Evolutionary conservation across 2,797 vertebrate species (phyloP), one percentile per base, ranked within the genome.

Genomic region (Dromococcyx pavoninus): DNA sequence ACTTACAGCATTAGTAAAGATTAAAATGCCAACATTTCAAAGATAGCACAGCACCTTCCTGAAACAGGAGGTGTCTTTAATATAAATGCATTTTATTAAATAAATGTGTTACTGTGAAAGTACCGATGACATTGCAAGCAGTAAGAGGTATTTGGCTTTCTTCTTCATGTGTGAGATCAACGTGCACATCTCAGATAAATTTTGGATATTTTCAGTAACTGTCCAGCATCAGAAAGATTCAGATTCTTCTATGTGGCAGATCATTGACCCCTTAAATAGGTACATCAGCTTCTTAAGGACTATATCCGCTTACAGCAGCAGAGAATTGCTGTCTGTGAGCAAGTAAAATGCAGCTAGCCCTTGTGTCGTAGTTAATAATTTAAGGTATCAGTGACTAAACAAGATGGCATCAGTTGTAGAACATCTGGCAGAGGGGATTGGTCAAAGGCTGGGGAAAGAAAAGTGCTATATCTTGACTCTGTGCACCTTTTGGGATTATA

Each of bases 11-110:
- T 76, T 77, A 56, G 39, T 60, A 83, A 84, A 70, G 56, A 82
- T 30, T 37, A 91, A 96, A 95, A 86, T 56, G 16, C 19, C 58
- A 78, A 33, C 6, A 48, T 92, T 95, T 92, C 69, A 86, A 67
- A 91, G 28, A 24, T 67, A 75, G 14, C 35, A 72, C 4, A 51
- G 27, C 33, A 66, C 22, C 54, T 93, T 83, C 43, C n/a, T 91
- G 58, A 87, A 75, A 85, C 23, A 77, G 25, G 11, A 65, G 9
- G 4, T 76, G 22, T 17, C 32, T 94, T 86, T 88, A 74, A 73
- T 69, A 72, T 33, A 88, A 92, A 67, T 61, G 25, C 10, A 37
- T 80, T 89, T 88, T 62, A 74, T 61, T 71, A 92, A 72, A 94
- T 60, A 3, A 28, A 66, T 89, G 95, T 93, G 39, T 90, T 60